Conservation (phyloP, 2,113 vertebrate species). For the Camelus bactrianus region DNA sequence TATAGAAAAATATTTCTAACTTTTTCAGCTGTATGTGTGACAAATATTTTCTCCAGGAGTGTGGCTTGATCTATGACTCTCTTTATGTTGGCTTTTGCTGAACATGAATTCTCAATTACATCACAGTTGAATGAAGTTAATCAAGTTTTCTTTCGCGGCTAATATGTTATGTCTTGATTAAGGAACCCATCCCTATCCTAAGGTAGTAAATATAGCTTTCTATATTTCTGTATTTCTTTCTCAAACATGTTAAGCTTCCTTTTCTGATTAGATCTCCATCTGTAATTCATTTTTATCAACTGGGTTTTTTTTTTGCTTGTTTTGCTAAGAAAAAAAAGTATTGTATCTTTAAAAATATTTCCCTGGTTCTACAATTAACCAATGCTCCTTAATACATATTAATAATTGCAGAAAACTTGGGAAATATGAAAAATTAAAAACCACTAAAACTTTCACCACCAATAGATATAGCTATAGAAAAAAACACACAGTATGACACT, state of each 20-base stretch:
- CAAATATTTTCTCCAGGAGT: not conserved
- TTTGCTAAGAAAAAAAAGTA: not conserved
- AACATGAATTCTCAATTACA: not conserved
- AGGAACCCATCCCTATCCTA: constrained; percentile 14
- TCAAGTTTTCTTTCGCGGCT: not conserved
- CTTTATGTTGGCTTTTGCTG: not conserved
- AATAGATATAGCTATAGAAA: not conserved
- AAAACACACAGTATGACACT: not conserved
- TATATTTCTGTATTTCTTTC: not conserved
- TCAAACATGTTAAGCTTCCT: not conserved
- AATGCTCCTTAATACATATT: not conserved
- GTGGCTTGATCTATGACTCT: not conserved
- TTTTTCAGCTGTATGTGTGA: not conserved
- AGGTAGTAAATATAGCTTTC: not conserved
- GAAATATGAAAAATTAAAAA: not conserved
- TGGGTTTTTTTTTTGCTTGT: not conserved
- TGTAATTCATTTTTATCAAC: not conserved
- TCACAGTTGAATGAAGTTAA: not conserved
- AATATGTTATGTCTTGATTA: not conserved
- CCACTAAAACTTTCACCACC: not conserved
- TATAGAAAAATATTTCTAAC: not conserved
- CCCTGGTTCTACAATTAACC: not conserved
- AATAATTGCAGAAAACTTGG: not conserved
- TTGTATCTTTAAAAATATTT: not conserved
- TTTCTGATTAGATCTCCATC: not conserved